These are phyloP conservation scores for Hesperophylax magnus DNA, from an alignment of 1,140 invertebrate species.

Conservation along the genomic window DNA sequence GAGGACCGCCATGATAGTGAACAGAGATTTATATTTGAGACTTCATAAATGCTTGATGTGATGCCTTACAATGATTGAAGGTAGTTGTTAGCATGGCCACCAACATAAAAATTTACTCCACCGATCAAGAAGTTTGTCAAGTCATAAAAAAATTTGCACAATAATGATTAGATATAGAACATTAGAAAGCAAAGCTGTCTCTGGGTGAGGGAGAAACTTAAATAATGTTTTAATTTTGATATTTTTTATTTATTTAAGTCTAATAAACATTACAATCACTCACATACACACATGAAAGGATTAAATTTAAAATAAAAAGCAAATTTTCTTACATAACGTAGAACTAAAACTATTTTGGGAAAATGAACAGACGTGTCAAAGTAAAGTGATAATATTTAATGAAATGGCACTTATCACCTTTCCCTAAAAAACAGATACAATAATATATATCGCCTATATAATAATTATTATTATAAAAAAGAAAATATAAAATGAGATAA, in stretches of 20 bases:
- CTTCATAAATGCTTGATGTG: no score
- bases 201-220: neutral
- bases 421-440: conserved; percentile 27
- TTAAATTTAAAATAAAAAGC: conserved; percentile 53
- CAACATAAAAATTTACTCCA: no score
- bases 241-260: conserved; percentile 56
- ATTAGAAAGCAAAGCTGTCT: no score
- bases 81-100: no score
- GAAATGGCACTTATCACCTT: conserved; percentile 50
- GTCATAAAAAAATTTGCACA: no score
- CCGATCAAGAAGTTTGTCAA: no score
- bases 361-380: conserved; percentile 26
- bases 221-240: conserved; percentile 14
- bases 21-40: no score
- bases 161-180: no score
- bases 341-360: conserved; percentile 37
- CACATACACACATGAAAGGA: conserved; percentile 59
- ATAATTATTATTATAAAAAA: conserved; percentile 23
- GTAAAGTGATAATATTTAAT: conserved; percentile 10
- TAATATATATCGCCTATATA: conserved; percentile 37
- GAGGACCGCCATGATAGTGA: no score
- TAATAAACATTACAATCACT: conserved; percentile 57
- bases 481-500: conserved; percentile 24
- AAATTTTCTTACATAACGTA: conserved; percentile 23
- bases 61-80: no score